These are phyloP conservation scores for Chiloscyllium plagiosum DNA, from an alignment of 2,113 vertebrate species.

Conservation along the genomic window DNA sequence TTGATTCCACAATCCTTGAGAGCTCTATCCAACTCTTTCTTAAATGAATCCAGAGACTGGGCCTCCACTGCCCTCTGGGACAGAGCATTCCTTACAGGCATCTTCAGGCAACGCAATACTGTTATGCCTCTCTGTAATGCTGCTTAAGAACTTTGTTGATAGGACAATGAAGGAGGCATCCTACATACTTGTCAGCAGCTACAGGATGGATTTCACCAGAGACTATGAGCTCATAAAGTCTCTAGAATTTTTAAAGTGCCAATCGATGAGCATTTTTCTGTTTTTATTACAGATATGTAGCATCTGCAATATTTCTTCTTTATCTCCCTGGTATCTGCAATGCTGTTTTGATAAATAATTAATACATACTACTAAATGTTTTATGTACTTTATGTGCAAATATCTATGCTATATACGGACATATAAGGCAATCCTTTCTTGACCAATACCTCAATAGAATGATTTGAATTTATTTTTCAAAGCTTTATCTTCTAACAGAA, in stretches of 20 bases:
- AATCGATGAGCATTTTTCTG: not conserved
- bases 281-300: not conserved
- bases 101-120: not conserved
- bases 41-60: too few relatives aligned
- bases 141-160: not conserved
- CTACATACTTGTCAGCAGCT: not conserved
- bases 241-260: not conserved
- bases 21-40: too few relatives aligned
- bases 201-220: not conserved
- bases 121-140: not conserved
- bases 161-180: not conserved
- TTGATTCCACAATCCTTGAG: too few relatives aligned
- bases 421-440: not conserved
- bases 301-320: not conserved
- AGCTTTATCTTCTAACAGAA: not conserved
- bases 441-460: not conserved
- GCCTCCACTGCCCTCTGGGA: too few relatives aligned
- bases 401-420: not conserved
- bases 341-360: conserved; percentile 24
- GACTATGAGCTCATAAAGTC: too few relatives aligned
- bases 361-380: not conserved
- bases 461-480: not conserved
- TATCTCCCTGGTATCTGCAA: not conserved
- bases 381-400: not conserved
- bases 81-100: too few relatives aligned